Evolutionary conservation across 1,140 invertebrate genomes (phyloP), one percentile per base, ranked within the genome.

Genomic region (Cotesia typhae): DNA sequence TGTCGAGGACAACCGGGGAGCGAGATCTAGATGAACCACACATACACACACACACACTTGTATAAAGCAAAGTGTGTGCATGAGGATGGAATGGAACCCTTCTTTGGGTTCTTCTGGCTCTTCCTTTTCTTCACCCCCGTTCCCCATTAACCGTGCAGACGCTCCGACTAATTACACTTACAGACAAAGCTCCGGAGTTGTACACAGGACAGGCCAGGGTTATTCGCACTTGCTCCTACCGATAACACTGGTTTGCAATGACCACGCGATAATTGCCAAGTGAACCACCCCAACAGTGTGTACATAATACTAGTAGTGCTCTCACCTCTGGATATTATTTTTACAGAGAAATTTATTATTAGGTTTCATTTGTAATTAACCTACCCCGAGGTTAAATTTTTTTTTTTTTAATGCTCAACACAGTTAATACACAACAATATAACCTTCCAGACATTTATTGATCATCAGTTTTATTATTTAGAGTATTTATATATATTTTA

Each of bases 121-220:
- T 68, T 66, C 70, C 55, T 60, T 69, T 53, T 61, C 52, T 60
- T 70, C 65, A 64, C 70, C 65, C 67, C 41, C 41, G 10, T 9
- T 10, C 41, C 38, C 41, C 41, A 10, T 47, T 47, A 9, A 57
- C 70, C 61, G 65, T 73, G 69, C 67, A 73, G 82, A 81, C 82
- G 57, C 57, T 59, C 81, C 77, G 82, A 84, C 85, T 87, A 87
- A 87, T 87, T 87, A 87, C 85, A 87, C 82, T 86, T 81, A 83
- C 79, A 81, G 83, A 84, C 82, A 83, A 84, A 84, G 83, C 82
- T 41, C 9, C 14, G 14, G 17, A 59, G 12, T 28, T 6, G 5
- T 36, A 38, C 10, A 38, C 35, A 28, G 28, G 28, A 28, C 28
- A 28, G 28, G 28, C 28, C 4, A 38, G 37, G 35, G 51, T 53